Conservation (phyloP, 2,113 vertebrate species). For the Anseranas semipalmata region DNA sequence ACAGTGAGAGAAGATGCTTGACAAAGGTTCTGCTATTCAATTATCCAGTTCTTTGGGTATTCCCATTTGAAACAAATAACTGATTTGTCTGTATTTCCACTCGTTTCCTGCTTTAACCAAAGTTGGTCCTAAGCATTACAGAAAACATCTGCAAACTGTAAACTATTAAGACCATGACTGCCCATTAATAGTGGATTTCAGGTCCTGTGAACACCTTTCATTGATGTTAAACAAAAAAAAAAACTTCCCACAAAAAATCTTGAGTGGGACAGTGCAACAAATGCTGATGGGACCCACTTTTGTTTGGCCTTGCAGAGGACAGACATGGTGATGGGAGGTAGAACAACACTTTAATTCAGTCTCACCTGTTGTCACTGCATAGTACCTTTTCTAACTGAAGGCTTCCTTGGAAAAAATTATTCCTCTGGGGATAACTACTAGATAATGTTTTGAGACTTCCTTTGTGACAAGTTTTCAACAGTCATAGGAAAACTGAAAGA, state of each 20-base stretch:
- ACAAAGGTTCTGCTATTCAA: background rate
- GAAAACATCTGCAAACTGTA: background rate
- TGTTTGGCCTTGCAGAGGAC: background rate
- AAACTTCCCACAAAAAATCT: background rate
- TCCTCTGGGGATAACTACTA: background rate
- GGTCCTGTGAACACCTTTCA: background rate
- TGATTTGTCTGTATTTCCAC: background rate
- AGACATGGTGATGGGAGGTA: background rate
- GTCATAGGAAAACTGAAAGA: background rate
- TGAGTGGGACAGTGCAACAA: background rate
- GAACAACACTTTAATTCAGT: background rate
- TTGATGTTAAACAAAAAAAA: background rate
- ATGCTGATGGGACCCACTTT: background rate
- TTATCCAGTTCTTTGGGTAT: background rate
- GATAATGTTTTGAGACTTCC: background rate
- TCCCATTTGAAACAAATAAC: background rate
- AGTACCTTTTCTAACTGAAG: background rate
- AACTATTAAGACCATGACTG: background rate
- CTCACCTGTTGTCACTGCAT: background rate
- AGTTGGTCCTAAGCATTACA: background rate
- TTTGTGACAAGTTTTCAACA: background rate
- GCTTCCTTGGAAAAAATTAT: background rate
- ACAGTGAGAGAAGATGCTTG: background rate
- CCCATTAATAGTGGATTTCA: background rate
- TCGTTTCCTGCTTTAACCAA: background rate